Percentiles rank a stretch among this genome's conserved stretches.
phyloP scores from a whole-genome alignment of 2,888 invertebrate species.

The Drosophila nigricruria region DNA sequence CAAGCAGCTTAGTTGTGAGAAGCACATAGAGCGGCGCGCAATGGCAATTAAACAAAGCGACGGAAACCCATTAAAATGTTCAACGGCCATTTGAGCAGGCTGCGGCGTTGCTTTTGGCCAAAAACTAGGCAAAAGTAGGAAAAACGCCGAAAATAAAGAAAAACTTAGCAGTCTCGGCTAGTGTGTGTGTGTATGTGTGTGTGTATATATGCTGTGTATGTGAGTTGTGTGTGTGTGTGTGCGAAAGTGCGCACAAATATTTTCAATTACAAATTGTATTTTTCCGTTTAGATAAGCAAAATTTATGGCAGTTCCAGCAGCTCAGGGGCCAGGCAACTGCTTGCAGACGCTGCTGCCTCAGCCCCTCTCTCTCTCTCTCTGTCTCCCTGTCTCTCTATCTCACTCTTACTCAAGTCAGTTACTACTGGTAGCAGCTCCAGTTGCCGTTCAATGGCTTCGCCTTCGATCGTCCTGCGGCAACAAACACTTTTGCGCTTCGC shows the following conservation, averaged over 20 bases:
- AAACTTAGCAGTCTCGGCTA: constrained; percentile 53
- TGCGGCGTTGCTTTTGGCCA: constrained; percentile 18
- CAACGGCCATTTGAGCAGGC: constrained; percentile 40
- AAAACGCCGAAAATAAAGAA: constrained; percentile 19
- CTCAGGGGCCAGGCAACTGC: constrained; percentile 24
- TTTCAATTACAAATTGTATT: constrained; percentile 81
- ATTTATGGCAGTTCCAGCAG: constrained; percentile 72
- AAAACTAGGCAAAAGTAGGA: constrained; percentile 26
- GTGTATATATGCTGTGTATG: background rate
- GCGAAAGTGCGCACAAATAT: constrained; percentile 65
- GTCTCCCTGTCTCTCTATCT: background rate
- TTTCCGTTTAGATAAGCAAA: constrained; percentile 79
- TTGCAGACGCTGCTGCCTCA: constrained; percentile 2
- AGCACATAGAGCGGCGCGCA: constrained; percentile 13
- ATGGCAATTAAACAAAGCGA: constrained; percentile 57
- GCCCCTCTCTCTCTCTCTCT: background rate
- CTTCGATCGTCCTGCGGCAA: constrained; percentile 69
- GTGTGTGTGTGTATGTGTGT: constrained; percentile 25
- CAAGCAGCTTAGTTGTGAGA: constrained; percentile 17
- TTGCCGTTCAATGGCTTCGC: constrained; percentile 21
- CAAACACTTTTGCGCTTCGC: constrained; percentile 78
- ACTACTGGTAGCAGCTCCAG: background rate
- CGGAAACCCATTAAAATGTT: constrained; percentile 60
- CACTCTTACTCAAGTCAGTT: background rate
- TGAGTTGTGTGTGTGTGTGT: constrained; percentile 26